Percentiles rank a stretch among this genome's conserved stretches.
phyloP scores from a whole-genome alignment of 1,140 invertebrate genomes.

The Drosophila santomea region DNA sequence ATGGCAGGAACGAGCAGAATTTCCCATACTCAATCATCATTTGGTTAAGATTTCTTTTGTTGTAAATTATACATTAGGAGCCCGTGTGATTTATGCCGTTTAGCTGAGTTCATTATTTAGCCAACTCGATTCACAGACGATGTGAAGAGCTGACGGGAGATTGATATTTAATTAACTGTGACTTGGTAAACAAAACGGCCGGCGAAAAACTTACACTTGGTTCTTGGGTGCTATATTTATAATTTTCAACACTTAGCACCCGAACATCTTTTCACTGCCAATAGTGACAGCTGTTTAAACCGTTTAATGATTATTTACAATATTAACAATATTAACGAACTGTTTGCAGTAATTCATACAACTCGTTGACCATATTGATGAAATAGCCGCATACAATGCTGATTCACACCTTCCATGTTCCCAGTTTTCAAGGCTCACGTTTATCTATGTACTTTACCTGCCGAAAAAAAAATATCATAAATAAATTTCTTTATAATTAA shows the following conservation, averaged over 20 bases:
- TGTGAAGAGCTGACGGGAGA: neutral
- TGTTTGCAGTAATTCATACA: conserved; percentile 6
- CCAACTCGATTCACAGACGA: neutral
- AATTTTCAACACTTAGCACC: neutral
- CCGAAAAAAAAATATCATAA: conserved; percentile 18
- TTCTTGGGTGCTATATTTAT: conserved; percentile 2
- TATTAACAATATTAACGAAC: conserved; percentile 16
- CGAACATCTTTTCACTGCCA: conserved; percentile 4
- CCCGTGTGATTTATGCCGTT: conserved; percentile 4
- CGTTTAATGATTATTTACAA: conserved; percentile 8
- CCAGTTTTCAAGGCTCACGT: neutral
- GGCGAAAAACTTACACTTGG: neutral
- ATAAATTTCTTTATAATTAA: conserved; percentile 18
- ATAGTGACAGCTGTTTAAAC: conserved; percentile 4
- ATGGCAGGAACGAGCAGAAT: neutral
- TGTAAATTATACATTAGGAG: neutral
- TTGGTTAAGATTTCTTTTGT: neutral
- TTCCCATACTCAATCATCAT: conserved; percentile 3
- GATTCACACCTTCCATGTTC: neutral
- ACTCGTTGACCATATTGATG: neutral
- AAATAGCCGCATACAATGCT: neutral
- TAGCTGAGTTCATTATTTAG: neutral
- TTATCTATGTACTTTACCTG: neutral
- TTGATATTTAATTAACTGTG: conserved; percentile 7
- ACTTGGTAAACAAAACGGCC: neutral